These are phyloP conservation scores for Polia nebulosa DNA, from an alignment of 2,888 invertebrate species.

Conservation along the genomic window DNA sequence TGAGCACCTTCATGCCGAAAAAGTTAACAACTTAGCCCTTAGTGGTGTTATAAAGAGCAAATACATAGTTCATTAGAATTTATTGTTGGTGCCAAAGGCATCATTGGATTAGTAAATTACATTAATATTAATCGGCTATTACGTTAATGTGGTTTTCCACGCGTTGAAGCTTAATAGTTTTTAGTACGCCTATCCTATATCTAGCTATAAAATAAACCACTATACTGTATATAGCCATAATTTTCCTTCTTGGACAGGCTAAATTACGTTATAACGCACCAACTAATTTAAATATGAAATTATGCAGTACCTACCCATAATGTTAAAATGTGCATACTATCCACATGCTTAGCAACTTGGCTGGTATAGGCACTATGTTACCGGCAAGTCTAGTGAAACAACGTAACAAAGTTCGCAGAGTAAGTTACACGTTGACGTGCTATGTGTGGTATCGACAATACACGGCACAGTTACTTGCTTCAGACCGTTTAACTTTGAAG, in stretches of 20 bases:
- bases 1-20: background rate
- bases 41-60: no score
- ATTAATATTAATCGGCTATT: background rate
- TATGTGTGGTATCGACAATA: conserved; percentile 37
- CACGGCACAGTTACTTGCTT: conserved; percentile 25
- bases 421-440: conserved; percentile 38
- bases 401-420: conserved; percentile 40
- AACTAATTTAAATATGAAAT: conserved; percentile 6
- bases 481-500: conserved; percentile 39
- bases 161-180: background rate
- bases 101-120: no score
- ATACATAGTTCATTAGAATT: no score
- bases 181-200: background rate
- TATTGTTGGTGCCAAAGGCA: no score
- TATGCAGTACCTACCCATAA: background rate
- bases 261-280: background rate
- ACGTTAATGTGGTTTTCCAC: background rate
- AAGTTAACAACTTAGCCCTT: background rate
- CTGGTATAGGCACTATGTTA: background rate
- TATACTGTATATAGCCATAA: background rate
- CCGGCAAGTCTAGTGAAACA: conserved; percentile 2
- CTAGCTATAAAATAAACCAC: background rate
- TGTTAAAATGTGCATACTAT: background rate
- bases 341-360: background rate
- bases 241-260: background rate